These are phyloP conservation scores for Diadegma fenestrale DNA, from an alignment of 2,888 invertebrate species.

Conservation along the genomic window DNA sequence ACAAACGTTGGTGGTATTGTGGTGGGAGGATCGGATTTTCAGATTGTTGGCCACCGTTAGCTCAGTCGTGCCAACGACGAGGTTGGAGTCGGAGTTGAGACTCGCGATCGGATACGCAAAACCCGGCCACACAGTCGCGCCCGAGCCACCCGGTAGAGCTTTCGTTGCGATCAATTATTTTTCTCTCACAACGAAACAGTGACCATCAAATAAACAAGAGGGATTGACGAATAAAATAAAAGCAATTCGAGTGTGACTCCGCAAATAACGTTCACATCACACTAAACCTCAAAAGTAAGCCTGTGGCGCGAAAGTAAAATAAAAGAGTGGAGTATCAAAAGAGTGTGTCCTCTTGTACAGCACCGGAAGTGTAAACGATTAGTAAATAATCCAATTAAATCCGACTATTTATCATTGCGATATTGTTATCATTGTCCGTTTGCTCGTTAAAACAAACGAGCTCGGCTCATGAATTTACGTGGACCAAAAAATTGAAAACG, in stretches of 20 bases:
- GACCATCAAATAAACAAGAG: background rate
- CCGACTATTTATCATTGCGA: background rate
- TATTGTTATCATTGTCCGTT: background rate
- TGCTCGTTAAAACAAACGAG: background rate
- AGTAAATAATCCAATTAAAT: background rate
- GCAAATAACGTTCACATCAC: background rate
- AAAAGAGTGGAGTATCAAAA: slow-evolving; percentile 28
- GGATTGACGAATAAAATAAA: background rate
- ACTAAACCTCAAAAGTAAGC: background rate
- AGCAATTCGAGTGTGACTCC: slow-evolving; percentile 9
- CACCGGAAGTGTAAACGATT: slow-evolving; percentile 27
- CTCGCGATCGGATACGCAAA: slow-evolving; percentile 73
- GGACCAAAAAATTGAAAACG: slow-evolving; percentile 40
- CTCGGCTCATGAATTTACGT: slow-evolving; percentile 2
- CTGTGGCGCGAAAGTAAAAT: slow-evolving; percentile 26
- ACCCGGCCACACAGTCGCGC: slow-evolving; percentile 70
- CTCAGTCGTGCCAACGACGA: slow-evolving; percentile 83
- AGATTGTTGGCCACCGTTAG: slow-evolving; percentile 61
- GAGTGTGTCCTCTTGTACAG: slow-evolving; percentile 11
- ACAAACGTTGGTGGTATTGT: background rate
- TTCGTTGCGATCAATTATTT: slow-evolving; percentile 58
- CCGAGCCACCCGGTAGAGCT: slow-evolving; percentile 69
- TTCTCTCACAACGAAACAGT: slow-evolving; percentile 33
- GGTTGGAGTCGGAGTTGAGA: slow-evolving; percentile 79
- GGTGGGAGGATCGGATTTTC: slow-evolving; percentile 44